phyloP scores from a whole-genome alignment of 1,140 invertebrate genomes.

The Vanessa atalanta region DNA sequence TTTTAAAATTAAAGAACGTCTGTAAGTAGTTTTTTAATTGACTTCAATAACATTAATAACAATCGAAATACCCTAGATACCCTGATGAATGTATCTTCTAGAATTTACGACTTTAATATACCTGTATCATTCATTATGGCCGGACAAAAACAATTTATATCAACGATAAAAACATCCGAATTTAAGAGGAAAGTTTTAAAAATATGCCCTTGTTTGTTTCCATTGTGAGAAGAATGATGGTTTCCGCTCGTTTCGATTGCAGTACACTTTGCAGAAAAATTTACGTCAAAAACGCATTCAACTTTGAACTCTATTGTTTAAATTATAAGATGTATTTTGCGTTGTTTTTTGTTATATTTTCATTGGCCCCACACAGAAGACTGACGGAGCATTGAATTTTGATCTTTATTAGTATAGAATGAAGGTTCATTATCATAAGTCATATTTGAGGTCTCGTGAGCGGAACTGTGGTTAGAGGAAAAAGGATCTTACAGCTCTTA shows the following conservation, averaged over 20 bases:
- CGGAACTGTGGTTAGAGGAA: background rate
- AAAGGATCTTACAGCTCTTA: background rate
- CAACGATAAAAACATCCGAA: conserved; percentile 30
- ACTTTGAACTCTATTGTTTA: conserved; percentile 3
- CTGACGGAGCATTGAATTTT: conserved; percentile 4
- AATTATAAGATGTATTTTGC: background rate
- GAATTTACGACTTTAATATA: conserved; percentile 11
- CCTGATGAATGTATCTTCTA: background rate
- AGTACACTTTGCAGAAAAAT: conserved; percentile 28
- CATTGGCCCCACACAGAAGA: conserved; percentile 3
- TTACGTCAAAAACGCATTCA: background rate
- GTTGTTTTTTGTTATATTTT: background rate
- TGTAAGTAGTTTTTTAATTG: too few relatives aligned
- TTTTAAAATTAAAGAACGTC: too few relatives aligned
- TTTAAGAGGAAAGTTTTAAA: conserved; percentile 29
- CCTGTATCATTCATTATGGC: conserved; percentile 5
- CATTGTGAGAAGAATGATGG: conserved; percentile 33
- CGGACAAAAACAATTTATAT: conserved; percentile 26
- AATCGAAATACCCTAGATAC: background rate
- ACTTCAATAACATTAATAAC: background rate
- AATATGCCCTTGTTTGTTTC: conserved; percentile 36
- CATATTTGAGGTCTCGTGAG: background rate
- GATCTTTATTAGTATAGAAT: conserved; percentile 1
- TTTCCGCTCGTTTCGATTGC: conserved; percentile 33
- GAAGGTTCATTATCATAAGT: conserved; percentile 1